Evolutionary conservation across 2,888 invertebrate genomes (phyloP).

Genomic region (Cataglyphis rosenhaueri): DNA sequence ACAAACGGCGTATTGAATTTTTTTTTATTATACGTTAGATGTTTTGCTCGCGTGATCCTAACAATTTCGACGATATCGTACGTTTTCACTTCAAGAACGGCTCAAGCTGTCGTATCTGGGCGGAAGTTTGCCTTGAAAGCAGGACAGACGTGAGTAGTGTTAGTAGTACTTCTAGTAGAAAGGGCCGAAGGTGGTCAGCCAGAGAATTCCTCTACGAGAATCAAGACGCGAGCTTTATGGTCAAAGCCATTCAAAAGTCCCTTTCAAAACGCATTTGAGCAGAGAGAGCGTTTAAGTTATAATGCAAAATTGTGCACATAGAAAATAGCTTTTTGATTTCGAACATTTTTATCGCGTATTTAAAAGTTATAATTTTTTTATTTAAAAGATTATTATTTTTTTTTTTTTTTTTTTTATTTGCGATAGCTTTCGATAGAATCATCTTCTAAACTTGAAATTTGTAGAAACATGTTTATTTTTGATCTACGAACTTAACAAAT

Average conservation of each 20-base stretch:
- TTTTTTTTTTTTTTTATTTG: neutral
- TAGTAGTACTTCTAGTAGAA: slow-evolving; percentile 24
- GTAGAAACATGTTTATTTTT: neutral
- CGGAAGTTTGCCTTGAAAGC: slow-evolving; percentile 43
- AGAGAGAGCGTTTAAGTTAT: slow-evolving; percentile 1
- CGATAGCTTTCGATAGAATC: neutral
- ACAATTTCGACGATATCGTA: slow-evolving; percentile 18
- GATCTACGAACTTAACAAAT: neutral
- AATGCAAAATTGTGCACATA: neutral
- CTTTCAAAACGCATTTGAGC: slow-evolving; percentile 18
- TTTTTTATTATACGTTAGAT: neutral
- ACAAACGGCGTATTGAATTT: neutral
- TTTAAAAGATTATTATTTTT: neutral
- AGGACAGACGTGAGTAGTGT: slow-evolving; percentile 3
- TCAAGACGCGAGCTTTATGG: slow-evolving; percentile 10
- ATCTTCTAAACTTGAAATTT: neutral
- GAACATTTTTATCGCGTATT: neutral
- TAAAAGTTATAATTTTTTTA: neutral
- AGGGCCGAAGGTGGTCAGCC: slow-evolving; percentile 6
- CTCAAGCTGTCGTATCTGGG: slow-evolving; percentile 30
- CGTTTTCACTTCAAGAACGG: slow-evolving; percentile 30
- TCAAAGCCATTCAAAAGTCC: slow-evolving; percentile 24
- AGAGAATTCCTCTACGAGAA: neutral
- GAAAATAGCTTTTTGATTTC: neutral
- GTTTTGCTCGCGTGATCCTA: neutral